These are phyloP conservation scores for Bovichtus diacanthus DNA, from an alignment of 2,797 vertebrate species.

Conservation along the genomic window DNA sequence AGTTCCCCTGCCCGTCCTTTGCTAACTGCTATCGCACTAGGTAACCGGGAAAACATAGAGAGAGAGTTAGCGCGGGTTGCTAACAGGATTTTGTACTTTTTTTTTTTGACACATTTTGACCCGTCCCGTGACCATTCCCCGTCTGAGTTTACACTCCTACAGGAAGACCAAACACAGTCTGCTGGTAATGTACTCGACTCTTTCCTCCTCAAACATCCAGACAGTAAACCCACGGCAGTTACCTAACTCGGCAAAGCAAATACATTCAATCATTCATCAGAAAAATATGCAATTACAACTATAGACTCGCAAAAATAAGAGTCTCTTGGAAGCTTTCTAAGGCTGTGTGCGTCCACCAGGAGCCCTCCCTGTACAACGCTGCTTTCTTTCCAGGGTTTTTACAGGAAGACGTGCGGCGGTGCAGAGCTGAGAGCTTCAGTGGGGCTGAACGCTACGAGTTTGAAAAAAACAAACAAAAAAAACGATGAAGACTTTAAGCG, in stretches of 20 bases:
- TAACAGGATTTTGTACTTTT: no score
- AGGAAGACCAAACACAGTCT: not conserved
- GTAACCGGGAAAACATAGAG: not conserved
- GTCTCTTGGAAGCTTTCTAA: constrained; percentile 68
- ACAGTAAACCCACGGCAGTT: constrained; percentile 31
- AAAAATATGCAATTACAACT: constrained; percentile 68
- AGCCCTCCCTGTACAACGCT: constrained; percentile 26
- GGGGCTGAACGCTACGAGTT: constrained; percentile 40
- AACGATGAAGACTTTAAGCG: constrained; percentile 45
- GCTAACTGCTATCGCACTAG: not conserved
- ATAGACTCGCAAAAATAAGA: constrained; percentile 72
- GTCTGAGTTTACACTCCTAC: not conserved
- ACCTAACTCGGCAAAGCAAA: constrained; percentile 48
- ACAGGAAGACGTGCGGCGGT: constrained; percentile 34
- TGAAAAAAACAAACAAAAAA: constrained; percentile 25
- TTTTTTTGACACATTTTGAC: no score
- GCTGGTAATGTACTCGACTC: constrained; percentile 31
- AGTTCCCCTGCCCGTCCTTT: not conserved
- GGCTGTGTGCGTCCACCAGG: constrained; percentile 50
- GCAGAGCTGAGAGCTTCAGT: not conserved
- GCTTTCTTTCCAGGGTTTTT: not conserved
- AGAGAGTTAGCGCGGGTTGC: constrained; percentile 1
- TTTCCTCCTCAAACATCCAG: constrained; percentile 63
- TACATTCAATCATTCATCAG: constrained; percentile 74
- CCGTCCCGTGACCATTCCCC: no score